Evolutionary conservation across 1,140 invertebrate genomes (phyloP).

Genomic region (Onthophagus taurus): DNA sequence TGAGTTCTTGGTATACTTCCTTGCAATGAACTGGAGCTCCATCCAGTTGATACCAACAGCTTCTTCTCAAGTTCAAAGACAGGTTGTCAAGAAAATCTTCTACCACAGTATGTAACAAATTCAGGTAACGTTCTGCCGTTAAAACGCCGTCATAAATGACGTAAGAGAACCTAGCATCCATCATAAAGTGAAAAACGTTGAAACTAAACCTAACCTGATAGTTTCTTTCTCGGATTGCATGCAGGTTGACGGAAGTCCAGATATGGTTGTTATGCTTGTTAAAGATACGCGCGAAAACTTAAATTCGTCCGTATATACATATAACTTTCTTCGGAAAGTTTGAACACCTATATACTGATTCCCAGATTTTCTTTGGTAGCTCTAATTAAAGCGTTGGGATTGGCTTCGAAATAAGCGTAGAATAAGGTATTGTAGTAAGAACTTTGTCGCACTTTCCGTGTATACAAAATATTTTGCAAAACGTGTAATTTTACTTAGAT

Average conservation of each 20-base stretch:
- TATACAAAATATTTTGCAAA: too few relatives aligned
- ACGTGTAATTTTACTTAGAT: too few relatives aligned
- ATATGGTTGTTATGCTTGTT: too few relatives aligned
- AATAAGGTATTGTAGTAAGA: too few relatives aligned
- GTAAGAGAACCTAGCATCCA: neutral
- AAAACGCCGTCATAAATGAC: constrained; percentile 1
- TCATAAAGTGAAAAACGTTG: constrained; percentile 1
- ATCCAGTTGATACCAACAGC: constrained; percentile 1
- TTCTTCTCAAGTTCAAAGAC: neutral
- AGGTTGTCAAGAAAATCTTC: neutral
- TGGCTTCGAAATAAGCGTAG: constrained; percentile 7
- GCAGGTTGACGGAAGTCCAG: neutral
- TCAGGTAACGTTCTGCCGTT: constrained; percentile 3
- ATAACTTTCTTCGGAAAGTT: too few relatives aligned
- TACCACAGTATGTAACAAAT: too few relatives aligned
- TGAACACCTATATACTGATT: too few relatives aligned
- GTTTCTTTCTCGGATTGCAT: neutral
- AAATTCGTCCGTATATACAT: neutral
- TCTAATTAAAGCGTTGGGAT: neutral
- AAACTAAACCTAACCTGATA: neutral
- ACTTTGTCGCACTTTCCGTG: too few relatives aligned
- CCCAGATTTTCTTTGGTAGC: too few relatives aligned
- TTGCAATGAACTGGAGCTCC: too few relatives aligned
- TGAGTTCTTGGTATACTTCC: too few relatives aligned
- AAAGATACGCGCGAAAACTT: too few relatives aligned